Evolutionary conservation across 2,797 vertebrate genomes (phyloP), one percentile per base, ranked within the genome.

Genomic region (Chelon labrosus): DNA sequence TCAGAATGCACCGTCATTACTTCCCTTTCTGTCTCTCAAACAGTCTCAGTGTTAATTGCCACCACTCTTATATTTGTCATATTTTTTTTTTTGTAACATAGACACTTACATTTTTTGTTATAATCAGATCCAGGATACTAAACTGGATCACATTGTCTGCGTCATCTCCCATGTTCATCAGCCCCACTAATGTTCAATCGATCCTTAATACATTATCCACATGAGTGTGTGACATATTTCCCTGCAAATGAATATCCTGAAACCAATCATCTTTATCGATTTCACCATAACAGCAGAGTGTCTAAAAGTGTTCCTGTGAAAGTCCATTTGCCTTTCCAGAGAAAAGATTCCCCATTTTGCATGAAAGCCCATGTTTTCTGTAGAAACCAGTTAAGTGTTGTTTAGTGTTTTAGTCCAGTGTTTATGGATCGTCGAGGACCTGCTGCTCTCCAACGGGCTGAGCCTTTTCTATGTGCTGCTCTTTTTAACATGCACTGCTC

Each of bases 401-500:
- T 71, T 71, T 49, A 53, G 17, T 70, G 16, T 74, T 74, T 6
- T 31, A 31, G 31, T 31, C 22, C 22, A 22, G 22, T 62, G 49
- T 25, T 63, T 53, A 14, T 44, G 56, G 37, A 39, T 58, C 0
- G 2, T 75, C 22, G 47, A 37, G 19, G 17, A 35, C 44, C 39
- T 44, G 14, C 31, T 58, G 60, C 58, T 67, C 52, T 61, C 44
- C 37, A 63, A 46, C 20, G 25, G 10, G 44, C 76, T 82, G 75
- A 0, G 53, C 65, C 70, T 67, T 55, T 14, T 69, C 57, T 75
- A 50, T 35, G 55, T 55, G 12, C 55, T 56, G 70, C 73, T 83
- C n/a, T 77, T 68, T 73, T 68, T 81, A 88, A 85, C 71, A 75
- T 22, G 27, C 82, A 56, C 65, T 19, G 65, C 65, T 75, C 53